Evolutionary conservation across 2,797 vertebrate genomes (phyloP).

Genomic region (Nannoperca obscura): DNA sequence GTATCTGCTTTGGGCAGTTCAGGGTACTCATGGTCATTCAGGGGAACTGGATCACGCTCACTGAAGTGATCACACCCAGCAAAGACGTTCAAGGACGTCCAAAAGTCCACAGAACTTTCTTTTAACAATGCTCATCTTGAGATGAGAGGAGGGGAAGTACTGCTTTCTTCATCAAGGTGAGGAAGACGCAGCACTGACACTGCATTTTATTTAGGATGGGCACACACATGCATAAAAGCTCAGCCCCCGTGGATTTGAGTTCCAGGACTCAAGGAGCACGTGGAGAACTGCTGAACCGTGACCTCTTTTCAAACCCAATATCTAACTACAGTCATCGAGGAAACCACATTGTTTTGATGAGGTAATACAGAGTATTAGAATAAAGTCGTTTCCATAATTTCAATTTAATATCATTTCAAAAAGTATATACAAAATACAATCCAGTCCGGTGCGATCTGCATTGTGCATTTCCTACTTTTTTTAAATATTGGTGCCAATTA

Average conservation of each 20-base stretch:
- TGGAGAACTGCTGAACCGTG: background rate
- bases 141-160: slow-evolving; percentile 12
- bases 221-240: background rate
- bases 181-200: slow-evolving; percentile 7
- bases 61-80: slow-evolving; percentile 4
- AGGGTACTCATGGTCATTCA: background rate
- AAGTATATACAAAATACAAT: background rate
- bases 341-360: background rate
- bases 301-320: background rate
- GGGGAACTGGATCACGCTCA: background rate
- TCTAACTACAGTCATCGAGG: background rate
- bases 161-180: background rate
- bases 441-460: background rate
- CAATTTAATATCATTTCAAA: background rate
- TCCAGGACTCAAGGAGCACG: too few species aligned
- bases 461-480: background rate
- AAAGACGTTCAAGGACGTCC: slow-evolving; percentile 21
- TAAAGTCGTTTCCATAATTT: background rate
- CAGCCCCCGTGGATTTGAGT: slow-evolving; percentile 12
- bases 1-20: background rate
- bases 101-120: slow-evolving; percentile 13
- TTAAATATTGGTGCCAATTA: background rate
- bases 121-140: background rate
- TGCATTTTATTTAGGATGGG: slow-evolving; percentile 39
- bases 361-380: background rate